These are phyloP conservation scores for Acanthurus lineatus DNA, from an alignment of 2,797 vertebrate species.

Conservation along the genomic window DNA sequence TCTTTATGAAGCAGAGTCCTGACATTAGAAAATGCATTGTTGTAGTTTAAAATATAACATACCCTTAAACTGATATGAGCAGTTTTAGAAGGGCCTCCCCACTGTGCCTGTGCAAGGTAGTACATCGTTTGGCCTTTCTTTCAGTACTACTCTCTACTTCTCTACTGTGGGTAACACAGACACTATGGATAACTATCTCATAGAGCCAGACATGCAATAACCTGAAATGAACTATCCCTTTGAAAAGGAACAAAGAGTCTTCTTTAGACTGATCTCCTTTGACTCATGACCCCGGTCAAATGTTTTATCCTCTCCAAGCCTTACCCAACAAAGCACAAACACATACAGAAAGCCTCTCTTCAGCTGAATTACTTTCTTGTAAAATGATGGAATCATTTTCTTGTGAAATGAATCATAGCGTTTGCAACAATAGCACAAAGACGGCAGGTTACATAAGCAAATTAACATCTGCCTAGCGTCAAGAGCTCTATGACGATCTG, in stretches of 20 bases:
- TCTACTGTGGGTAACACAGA: no score
- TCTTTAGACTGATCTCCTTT: slow-evolving; percentile 27
- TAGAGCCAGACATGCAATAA: no score
- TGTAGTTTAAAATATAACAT: no score
- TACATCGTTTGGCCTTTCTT: no score
- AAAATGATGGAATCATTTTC: slow-evolving; percentile 45
- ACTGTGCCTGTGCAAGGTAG: no score
- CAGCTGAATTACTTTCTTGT: slow-evolving; percentile 22
- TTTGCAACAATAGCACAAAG: slow-evolving; percentile 38
- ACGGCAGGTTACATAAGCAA: slow-evolving; percentile 63
- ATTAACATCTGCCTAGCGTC: slow-evolving; percentile 66
- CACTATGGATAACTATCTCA: no score
- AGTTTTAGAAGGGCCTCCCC: no score
- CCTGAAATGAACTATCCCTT: not conserved
- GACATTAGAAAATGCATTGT: no score
- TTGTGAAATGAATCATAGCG: slow-evolving; percentile 50
- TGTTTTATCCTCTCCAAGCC: slow-evolving; percentile 50
- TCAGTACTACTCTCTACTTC: no score
- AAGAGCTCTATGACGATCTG: slow-evolving; percentile 31
- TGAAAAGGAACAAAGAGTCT: slow-evolving; percentile 54
- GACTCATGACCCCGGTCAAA: slow-evolving; percentile 44
- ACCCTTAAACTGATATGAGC: no score
- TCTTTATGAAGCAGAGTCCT: no score
- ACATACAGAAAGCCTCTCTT: slow-evolving; percentile 17
- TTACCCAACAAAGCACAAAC: slow-evolving; percentile 24